Percentiles rank a stretch among this genome's conserved stretches.
phyloP scores from a whole-genome alignment of 2,888 invertebrate genomes.

The Pterostichus niger region DNA sequence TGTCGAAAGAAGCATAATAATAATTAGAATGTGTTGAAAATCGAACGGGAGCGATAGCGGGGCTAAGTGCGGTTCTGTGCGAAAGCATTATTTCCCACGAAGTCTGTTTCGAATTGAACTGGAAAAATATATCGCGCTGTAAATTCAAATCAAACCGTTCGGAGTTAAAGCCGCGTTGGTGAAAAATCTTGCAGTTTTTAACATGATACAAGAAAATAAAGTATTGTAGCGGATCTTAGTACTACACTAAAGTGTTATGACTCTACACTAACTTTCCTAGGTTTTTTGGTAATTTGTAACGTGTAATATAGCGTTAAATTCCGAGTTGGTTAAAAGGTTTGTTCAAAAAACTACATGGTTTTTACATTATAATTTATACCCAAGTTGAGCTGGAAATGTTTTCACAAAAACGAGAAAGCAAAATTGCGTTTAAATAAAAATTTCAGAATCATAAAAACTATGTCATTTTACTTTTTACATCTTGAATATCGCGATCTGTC shows the following conservation, averaged over 20 bases:
- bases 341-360: too few species aligned
- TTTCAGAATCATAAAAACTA: too few species aligned
- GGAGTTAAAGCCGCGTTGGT: too few species aligned
- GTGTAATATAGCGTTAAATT: constrained; percentile 42
- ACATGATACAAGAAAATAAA: background rate
- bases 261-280: background rate
- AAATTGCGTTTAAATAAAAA: background rate
- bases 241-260: background rate
- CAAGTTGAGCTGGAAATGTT: background rate
- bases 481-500: too few species aligned
- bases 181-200: background rate
- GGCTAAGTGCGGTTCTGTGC: background rate
- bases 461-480: too few species aligned
- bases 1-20: too few species aligned
- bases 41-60: background rate
- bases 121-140: constrained; percentile 45
- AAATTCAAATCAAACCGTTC: constrained; percentile 29
- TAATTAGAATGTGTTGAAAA: too few species aligned
- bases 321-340: background rate
- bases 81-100: constrained; percentile 19
- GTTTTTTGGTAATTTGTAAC: constrained; percentile 36
- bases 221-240: background rate
- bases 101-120: constrained; percentile 30
- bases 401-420: background rate
- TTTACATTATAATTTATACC: too few species aligned